Conservation (phyloP, 2,797 vertebrate species). For the Rhincodon typus region DNA sequence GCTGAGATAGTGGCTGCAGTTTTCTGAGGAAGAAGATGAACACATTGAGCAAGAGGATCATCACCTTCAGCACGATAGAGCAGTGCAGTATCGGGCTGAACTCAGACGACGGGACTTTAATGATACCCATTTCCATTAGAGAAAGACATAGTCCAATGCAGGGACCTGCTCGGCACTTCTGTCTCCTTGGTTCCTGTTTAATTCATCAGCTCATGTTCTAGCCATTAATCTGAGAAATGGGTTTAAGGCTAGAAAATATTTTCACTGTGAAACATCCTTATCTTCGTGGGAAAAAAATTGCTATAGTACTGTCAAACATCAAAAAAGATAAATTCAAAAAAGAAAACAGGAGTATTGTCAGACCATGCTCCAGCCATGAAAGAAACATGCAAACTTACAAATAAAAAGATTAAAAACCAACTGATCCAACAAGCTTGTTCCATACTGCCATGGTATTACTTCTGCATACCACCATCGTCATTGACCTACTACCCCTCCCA, state of each 20-base stretch:
- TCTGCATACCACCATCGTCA: not conserved
- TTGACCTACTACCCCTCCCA: not conserved
- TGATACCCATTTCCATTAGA: not conserved
- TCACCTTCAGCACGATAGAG: too few relatives aligned
- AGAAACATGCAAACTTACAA: not conserved
- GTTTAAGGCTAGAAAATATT: not conserved
- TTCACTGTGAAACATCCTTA: not conserved
- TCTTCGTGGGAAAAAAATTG: not conserved
- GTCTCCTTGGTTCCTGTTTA: not conserved
- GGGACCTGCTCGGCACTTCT: not conserved
- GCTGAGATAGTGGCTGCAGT: too few relatives aligned
- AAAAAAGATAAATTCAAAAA: not conserved
- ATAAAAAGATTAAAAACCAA: not conserved
- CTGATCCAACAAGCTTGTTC: not conserved
- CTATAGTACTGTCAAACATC: not conserved
- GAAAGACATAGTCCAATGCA: not conserved
- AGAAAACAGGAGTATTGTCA: not conserved
- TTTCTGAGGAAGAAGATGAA: too few relatives aligned
- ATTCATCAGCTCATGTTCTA: not conserved
- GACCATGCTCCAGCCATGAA: not conserved
- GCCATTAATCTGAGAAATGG: not conserved
- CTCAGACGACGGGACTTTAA: too few relatives aligned
- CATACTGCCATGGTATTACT: not conserved
- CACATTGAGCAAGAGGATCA: too few relatives aligned
- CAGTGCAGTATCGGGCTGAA: too few relatives aligned